Base-by-base conservation (phyloP, 2,888 invertebrate genomes). In the Zootermopsis nevadensis region DNA sequence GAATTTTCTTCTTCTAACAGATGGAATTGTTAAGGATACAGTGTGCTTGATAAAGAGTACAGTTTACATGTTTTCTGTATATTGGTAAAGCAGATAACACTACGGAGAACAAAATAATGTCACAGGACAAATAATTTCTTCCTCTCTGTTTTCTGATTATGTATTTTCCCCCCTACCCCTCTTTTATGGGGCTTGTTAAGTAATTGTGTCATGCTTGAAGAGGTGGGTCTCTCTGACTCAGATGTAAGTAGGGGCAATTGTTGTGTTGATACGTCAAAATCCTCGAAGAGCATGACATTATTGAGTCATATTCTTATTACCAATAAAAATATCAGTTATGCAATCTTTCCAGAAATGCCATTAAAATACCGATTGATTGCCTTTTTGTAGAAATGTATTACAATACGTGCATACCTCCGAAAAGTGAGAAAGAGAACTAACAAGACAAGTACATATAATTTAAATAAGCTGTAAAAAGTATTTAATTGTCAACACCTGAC, bases 381-480 rank as follows among this genome's bases (percentile, higher is more conserved):
- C 77, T 82, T 80, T 60, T 76, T 82, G 76, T 82, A 82, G 82
- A 55, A 27, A 66, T 80, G 80, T 80, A 80, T 80, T 80, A 42
- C 66, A 80, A 82, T 35, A 79, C 79, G 24, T 79, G 79, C 79
- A 79, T 79, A 79, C 79, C 79, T 79, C 79, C 53, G 33, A 53
- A 79, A 79, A 79, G 79, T 60, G 77, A 82, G 60, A 82, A 82
- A 76, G 24, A 60, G 48, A 60, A 55, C 30, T 81, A 55, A 82
- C 30, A 60, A 60, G 66, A 35, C 33, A 35, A 66, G 33, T 76
- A 77, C 76, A 55, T 82, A 82, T 82, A 80, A 80, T 83, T 83
- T 74, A 72, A 83, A 80, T 80, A 77, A 74, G 55, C 55, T 82
- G 82, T 82, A 79, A 69, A 79, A 69, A 53, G 79, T 82, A 80